Percentiles rank a stretch among this genome's conserved stretches.
Conservation (phyloP, 2,797 vertebrate genomes). For the Corythornis leucogaster region DNA sequence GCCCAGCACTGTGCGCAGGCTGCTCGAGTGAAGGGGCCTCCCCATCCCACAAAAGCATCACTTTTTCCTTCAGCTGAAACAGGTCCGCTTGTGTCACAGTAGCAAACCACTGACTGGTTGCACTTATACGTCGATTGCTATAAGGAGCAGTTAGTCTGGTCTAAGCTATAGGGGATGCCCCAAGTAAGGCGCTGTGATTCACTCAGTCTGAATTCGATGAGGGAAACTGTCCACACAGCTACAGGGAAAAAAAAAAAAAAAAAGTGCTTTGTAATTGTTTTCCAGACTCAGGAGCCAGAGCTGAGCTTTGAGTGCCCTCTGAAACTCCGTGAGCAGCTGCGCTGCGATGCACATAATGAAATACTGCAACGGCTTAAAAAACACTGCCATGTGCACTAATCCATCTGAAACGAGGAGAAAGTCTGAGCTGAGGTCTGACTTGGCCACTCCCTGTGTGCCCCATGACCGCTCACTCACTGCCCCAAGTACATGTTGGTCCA, state of each 20-base stretch:
- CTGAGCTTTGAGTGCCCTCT: not conserved
- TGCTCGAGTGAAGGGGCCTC: not conserved
- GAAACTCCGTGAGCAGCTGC: not conserved
- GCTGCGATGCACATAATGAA: not conserved
- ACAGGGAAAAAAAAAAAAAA: not conserved
- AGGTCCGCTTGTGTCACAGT: fast-evolving
- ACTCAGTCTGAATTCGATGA: fast-evolving
- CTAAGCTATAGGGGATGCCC: not conserved
- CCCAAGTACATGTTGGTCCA: fast-evolving
- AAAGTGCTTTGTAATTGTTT: not conserved
- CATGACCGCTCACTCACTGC: fast-evolving
- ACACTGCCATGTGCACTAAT: not conserved
- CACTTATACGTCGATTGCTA: fast-evolving
- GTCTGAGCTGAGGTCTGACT: not conserved
- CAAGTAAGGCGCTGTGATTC: not conserved
- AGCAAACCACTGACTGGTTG: not conserved
- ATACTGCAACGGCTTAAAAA: not conserved
- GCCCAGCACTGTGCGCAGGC: not conserved
- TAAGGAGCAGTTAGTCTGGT: not conserved
- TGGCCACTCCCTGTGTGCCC: fast-evolving
- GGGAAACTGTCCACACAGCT: not conserved
- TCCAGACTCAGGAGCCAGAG: not conserved
- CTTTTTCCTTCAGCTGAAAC: fast-evolving
- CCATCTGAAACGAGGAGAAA: not conserved
- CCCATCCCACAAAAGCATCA: fast-evolving